Evolutionary conservation across 2,888 invertebrate species (phyloP).

Genomic region (Apoda limacodes): DNA sequence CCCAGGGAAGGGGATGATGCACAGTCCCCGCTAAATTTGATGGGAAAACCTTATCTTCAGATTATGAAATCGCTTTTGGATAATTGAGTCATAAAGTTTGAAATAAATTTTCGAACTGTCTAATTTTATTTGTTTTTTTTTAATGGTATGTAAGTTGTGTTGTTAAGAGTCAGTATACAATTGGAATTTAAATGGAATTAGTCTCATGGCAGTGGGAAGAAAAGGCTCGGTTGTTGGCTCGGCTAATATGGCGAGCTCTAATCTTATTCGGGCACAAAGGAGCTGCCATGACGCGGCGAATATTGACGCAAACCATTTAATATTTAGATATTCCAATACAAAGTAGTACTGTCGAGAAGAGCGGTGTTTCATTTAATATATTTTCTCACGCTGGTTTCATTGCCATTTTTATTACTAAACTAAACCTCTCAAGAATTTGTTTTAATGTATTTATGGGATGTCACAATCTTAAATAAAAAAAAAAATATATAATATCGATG

Average conservation of each 20-base stretch:
- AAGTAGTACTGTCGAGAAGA: conserved; percentile 37
- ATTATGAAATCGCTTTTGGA: conserved; percentile 63
- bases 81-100: conserved; percentile 57
- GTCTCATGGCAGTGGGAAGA: conserved; percentile 30
- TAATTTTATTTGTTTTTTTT: neutral
- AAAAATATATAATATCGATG: too few species aligned
- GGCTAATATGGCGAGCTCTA: conserved; percentile 58
- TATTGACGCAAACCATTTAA: conserved; percentile 61
- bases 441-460: too few species aligned
- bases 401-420: neutral
- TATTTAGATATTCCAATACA: conserved; percentile 61
- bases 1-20: conserved; percentile 43
- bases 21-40: conserved; percentile 50
- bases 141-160: neutral
- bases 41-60: conserved; percentile 64
- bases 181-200: conserved; percentile 29
- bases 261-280: conserved; percentile 57
- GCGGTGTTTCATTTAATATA: conserved; percentile 5
- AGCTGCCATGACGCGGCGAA: conserved; percentile 61
- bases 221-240: conserved; percentile 37
- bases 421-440: conserved; percentile 5
- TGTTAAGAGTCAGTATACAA: conserved; percentile 16
- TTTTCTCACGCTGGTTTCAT: neutral
- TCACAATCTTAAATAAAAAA: too few species aligned
- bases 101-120: conserved; percentile 21